A percentile compares a stretch with the other conserved stretches of the same genome.
Evolutionary conservation across 2,888 invertebrate genomes (phyloP).

Genomic region (Agonopterix alstromeriana): DNA sequence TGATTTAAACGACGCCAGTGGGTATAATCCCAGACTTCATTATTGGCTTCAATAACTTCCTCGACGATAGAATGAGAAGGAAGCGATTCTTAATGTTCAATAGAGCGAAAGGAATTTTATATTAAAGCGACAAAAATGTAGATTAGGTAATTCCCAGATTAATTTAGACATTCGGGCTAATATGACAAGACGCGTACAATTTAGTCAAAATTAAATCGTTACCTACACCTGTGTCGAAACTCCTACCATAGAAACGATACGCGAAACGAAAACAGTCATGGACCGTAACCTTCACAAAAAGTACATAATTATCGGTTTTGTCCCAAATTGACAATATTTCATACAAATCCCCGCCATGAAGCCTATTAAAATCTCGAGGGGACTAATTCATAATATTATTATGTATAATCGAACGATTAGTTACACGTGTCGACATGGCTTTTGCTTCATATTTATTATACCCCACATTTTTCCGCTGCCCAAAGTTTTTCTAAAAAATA

Average conservation of each 20-base stretch:
- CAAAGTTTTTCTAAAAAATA: constrained; percentile 61
- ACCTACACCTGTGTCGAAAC: constrained; percentile 49
- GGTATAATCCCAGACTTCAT: constrained; percentile 2
- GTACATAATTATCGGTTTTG: constrained; percentile 12
- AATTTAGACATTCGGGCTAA: constrained; percentile 37
- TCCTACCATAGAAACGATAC: background rate
- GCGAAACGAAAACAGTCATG: too few species aligned
- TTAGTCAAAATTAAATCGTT: constrained; percentile 57
- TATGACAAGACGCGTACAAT: constrained; percentile 16
- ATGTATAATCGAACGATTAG: constrained; percentile 60
- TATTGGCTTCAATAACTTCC: constrained; percentile 4
- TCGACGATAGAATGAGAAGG: constrained; percentile 7
- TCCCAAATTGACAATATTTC: constrained; percentile 25
- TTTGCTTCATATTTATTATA: constrained; percentile 58
- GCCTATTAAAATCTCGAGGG: constrained; percentile 38
- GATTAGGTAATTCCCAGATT: constrained; percentile 29
- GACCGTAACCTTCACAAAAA: constrained; percentile 2
- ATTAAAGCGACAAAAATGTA: constrained; percentile 19
- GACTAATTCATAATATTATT: constrained; percentile 37
- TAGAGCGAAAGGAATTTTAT: constrained; percentile 9
- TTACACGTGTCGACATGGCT: constrained; percentile 63
- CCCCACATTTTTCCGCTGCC: constrained; percentile 44
- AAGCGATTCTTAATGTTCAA: constrained; percentile 7
- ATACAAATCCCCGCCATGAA: constrained; percentile 26
- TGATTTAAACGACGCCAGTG: constrained; percentile 2